Evolutionary conservation across 2,888 invertebrate species (phyloP), one percentile per base, ranked within the genome.

Genomic region (Drosophila multiciliata): DNA sequence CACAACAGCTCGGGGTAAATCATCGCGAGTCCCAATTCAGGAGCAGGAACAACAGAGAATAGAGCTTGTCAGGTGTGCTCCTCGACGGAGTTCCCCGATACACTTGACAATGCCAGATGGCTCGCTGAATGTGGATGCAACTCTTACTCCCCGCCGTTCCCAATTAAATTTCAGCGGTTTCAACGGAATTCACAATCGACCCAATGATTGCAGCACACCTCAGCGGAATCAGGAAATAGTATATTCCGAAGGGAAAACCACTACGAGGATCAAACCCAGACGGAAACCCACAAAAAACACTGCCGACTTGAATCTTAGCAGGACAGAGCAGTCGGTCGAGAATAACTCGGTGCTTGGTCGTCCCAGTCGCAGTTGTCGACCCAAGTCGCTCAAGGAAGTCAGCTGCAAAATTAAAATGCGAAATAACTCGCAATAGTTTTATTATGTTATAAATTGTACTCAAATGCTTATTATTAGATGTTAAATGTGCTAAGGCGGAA

Each of bases 361-460:
- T 3, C 70, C 74, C 1, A 69, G 54, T 9, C 80, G 83, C 1
- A 54, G 26, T 9, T 83, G 83, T 58, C 74, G 69, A 0, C 83
- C 87, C 0, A 57, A 45, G 3, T 66, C 77, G 3, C 66, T 86
- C 0, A 71, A 63, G 49, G 83, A 86, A 64, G 45, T 71, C 1
- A 77, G 1, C 29, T 0, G 35, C 0, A 48, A 0, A 17, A 0
- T 0, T 0, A 83, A 82, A 52, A 0, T 83, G 49, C 75, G 80
- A 0, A 38, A 53, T 15, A 7, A 20, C 17, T 55, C 38, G 36
- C 17, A 26, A 12, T 38, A 38, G 17, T 26, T 26, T 26, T 15
- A 7, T 20, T 20, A 7, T 15, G 15, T 15, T 23, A 15, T 45
- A 38, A 38, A 38, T 38, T 38, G 8, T 38, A 38, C 8, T 17